Conservation (phyloP, 2,797 vertebrate species). For the Scyliorhinus canicula region DNA sequence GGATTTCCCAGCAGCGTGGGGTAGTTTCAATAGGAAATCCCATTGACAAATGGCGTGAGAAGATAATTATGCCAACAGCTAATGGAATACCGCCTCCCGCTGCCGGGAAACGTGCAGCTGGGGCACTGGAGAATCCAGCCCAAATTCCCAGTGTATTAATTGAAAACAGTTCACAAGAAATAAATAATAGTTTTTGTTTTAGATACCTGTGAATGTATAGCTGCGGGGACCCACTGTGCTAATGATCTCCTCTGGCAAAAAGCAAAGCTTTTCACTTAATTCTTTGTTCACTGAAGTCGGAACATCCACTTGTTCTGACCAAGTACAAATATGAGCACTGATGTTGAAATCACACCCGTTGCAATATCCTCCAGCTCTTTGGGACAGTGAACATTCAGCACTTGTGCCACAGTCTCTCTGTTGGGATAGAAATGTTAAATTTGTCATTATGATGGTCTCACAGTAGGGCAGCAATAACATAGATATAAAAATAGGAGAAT, state of each 20-base stretch:
- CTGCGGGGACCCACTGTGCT: constrained; percentile 60
- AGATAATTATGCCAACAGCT: too few relatives aligned
- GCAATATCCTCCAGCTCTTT: constrained; percentile 65
- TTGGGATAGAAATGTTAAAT: constrained; percentile 41
- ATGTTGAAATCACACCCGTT: constrained; percentile 74
- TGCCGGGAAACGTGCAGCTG: too few relatives aligned
- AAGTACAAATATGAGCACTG: constrained; percentile 59
- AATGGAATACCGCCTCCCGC: too few relatives aligned
- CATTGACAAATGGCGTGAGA: too few relatives aligned
- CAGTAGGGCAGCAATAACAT: neutral
- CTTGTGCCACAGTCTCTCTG: constrained; percentile 64
- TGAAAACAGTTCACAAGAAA: neutral
- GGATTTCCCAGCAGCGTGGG: too few relatives aligned
- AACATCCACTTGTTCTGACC: constrained; percentile 51
- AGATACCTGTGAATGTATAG: constrained; percentile 70
- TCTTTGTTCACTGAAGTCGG: constrained; percentile 39
- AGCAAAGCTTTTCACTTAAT: constrained; percentile 53
- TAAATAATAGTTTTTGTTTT: neutral
- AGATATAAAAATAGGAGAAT: neutral
- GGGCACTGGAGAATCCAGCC: too few relatives aligned
- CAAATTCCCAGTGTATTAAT: constrained; percentile 41
- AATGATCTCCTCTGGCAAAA: constrained; percentile 63
- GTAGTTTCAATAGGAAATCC: too few relatives aligned
- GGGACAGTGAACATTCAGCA: constrained; percentile 63
- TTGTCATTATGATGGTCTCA: neutral